Evolutionary conservation across 2,888 invertebrate species (phyloP), one percentile per base, ranked within the genome.

Genomic region (Leptogaster cylindrica): DNA sequence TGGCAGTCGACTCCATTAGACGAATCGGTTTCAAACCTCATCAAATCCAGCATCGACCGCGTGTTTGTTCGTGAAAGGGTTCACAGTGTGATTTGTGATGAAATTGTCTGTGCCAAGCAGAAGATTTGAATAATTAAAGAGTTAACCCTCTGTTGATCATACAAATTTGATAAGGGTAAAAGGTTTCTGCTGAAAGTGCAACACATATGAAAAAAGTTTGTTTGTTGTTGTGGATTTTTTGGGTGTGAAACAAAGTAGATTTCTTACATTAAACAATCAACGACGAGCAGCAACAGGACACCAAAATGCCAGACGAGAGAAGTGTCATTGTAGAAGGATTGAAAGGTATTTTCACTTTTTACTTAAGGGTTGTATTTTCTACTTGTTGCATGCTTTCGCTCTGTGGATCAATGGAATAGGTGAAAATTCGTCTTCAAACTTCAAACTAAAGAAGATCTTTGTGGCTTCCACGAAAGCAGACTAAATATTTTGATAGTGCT

Each of bases 271-370:
- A 10, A 55, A 55, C 18, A 23, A 8, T 14, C 12, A 23, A 25
- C 10, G 44, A 31, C 18, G 2, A 55, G 52, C 10, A 10, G 27
- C 25, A 41, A 48, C 8, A 46, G 39, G 41, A 18, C 20, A 48
- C 6, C 23, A 72, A 65, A 68, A 74, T 74, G 73, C 72, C 73
- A 44, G 72, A 74, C 68, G 73, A 73, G 65, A 66, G 73, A 25
- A 72, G 71, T 69, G 73, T 71, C 14, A 73, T 72, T 67, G 73
- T 71, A 36, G 73, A 74, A 66, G 70, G 71, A 58, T 64, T 68
- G 46, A 74, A 73, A 73, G 74, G 74, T 74, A 52, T 51, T 61
- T 41, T 25, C 44, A 44, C 44, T 44, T 61, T 41, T 44, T 16
- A 61, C n/a, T 61, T 27, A 16, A 44, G 18, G 41, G 41, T 44